These are phyloP conservation scores for Varanus komodoensis DNA, from an alignment of 2,113 vertebrate genomes.

Conservation along the genomic window DNA sequence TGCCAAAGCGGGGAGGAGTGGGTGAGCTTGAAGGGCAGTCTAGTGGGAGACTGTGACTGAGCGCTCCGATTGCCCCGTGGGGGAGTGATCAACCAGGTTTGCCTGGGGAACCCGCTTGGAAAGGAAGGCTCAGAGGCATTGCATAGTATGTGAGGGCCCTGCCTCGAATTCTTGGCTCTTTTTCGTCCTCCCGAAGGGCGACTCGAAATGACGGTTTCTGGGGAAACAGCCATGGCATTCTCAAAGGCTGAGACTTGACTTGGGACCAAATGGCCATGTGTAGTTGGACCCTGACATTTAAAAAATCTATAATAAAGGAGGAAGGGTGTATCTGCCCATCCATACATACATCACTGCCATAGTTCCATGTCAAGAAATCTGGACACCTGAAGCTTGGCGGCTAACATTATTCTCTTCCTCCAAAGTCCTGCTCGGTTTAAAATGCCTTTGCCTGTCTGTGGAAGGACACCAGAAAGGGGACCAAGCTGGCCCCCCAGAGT, in stretches of 20 bases:
- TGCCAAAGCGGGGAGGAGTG: accelerated
- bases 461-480: too few species aligned
- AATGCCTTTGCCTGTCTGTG: too few species aligned
- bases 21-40: neutral
- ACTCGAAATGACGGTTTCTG: neutral
- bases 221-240: neutral
- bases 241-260: too few species aligned
- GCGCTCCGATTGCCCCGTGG: constrained; percentile 8
- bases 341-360: too few species aligned
- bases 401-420: too few species aligned
- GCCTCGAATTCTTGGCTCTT: neutral
- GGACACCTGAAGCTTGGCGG: too few species aligned
- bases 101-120: neutral
- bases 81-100: neutral
- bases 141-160: accelerated
- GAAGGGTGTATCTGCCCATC: too few species aligned
- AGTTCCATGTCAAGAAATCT: too few species aligned
- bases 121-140: neutral
- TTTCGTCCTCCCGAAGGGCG: neutral
- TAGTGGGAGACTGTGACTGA: constrained; percentile 12
- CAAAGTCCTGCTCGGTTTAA: too few species aligned
- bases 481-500: too few species aligned
- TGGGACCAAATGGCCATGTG: neutral
- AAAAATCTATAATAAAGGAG: too few species aligned
- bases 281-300: neutral